Evolutionary conservation across 2,113 vertebrate genomes (phyloP).

Genomic region (Oreamnos americanus): DNA sequence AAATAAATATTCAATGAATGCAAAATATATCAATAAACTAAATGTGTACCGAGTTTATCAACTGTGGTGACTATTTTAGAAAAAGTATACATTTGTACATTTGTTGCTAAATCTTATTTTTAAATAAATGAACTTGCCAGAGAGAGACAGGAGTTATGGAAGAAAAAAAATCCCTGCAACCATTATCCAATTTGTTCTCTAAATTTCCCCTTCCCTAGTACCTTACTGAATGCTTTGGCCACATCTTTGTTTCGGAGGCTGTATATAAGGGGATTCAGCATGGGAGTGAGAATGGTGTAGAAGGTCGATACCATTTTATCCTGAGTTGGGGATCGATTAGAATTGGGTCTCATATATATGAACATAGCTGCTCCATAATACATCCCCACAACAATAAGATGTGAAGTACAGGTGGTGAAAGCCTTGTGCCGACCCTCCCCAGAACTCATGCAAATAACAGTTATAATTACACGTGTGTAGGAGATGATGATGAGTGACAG

Average conservation of each 20-base stretch:
- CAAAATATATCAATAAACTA: not conserved
- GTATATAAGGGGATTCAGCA: not conserved
- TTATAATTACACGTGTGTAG: not conserved
- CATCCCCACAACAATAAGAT: not conserved
- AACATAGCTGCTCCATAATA: constrained; percentile 39
- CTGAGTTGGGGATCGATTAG: not conserved
- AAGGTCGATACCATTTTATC: not conserved
- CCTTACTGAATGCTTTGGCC: not conserved
- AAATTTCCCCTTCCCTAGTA: not conserved
- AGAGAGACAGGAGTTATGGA: not conserved
- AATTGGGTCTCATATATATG: not conserved
- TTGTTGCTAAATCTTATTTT: not conserved
- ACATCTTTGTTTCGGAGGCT: not conserved
- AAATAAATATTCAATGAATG: not conserved
- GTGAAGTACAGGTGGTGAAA: constrained; percentile 23
- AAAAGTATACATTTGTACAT: not conserved
- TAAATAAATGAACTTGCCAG: not conserved
- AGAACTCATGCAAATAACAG: not conserved
- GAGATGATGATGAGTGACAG: not conserved
- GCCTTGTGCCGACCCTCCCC: not conserved
- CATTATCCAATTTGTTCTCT: not conserved
- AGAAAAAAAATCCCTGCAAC: not conserved
- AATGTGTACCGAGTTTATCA: not conserved
- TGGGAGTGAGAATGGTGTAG: constrained; percentile 22
- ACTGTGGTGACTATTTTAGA: not conserved